Evolutionary conservation across 64 coral and sea anemone species (phyloP).

Genomic region (Stylophora pistillata): DNA sequence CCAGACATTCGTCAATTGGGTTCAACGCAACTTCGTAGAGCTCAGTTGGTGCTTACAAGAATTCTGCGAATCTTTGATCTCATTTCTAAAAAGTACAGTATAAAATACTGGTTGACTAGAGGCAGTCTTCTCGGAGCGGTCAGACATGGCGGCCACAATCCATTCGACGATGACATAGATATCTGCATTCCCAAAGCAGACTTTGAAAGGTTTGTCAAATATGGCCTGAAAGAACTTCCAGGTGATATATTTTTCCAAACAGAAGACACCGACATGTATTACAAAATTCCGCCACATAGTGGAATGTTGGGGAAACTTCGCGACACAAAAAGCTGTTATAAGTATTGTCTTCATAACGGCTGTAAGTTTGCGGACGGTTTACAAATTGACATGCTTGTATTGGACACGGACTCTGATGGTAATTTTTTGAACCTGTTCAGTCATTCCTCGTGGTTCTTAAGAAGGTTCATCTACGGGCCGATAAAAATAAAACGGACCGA

Average conservation of each 20-base stretch:
- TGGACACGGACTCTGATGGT: constrained; percentile 25
- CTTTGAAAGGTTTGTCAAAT: constrained; percentile 43
- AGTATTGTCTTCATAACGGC: not conserved
- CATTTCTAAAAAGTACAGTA: constrained; percentile 41
- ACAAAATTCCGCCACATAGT: not conserved
- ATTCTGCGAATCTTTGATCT: constrained; percentile 36
- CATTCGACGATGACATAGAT: constrained; percentile 40
- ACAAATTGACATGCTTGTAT: constrained; percentile 35
- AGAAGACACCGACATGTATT: not conserved
- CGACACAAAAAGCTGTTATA: constrained; percentile 23
- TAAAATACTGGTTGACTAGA: constrained; percentile 31
- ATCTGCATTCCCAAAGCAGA: constrained; percentile 30
- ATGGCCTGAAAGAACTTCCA: constrained; percentile 23
- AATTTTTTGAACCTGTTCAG: not conserved
- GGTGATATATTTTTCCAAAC: constrained; percentile 51
- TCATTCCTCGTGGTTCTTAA: not conserved
- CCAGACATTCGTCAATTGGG: constrained; percentile 39
- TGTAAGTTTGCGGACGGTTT: constrained; percentile 30
- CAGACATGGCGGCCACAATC: constrained; percentile 31
- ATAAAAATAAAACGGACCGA: not conserved
- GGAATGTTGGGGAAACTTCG: constrained; percentile 15
- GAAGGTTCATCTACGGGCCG: not conserved
- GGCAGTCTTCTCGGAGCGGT: constrained; percentile 37
- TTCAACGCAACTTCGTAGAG: not conserved
- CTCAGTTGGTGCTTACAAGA: constrained; percentile 25